Conservation (phyloP, 2,113 vertebrate genomes). For the Sapajus apella region DNA sequence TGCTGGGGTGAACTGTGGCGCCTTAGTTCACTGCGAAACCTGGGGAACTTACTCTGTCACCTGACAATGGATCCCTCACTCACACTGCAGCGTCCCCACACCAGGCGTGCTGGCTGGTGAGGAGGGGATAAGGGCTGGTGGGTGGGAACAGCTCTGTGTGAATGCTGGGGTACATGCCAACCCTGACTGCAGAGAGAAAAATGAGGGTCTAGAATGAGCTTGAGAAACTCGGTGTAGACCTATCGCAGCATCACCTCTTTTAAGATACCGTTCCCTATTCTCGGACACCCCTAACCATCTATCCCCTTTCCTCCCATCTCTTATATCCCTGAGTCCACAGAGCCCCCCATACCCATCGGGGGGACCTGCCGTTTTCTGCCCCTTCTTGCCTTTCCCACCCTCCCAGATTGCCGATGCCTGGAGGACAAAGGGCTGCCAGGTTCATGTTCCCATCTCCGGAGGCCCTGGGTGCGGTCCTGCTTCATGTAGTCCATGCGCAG, state of each 20-base stretch:
- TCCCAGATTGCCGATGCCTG: neutral
- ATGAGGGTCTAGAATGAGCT: neutral
- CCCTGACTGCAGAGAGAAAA: neutral
- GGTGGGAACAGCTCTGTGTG: neutral
- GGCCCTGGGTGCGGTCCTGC: neutral
- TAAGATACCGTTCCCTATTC: neutral
- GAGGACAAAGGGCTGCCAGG: neutral
- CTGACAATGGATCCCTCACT: neutral
- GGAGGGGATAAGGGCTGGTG: neutral
- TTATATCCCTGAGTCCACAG: neutral
- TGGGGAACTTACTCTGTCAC: neutral
- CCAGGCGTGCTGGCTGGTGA: accelerated
- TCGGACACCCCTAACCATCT: neutral
- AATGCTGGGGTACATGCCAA: neutral
- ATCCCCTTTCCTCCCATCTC: neutral
- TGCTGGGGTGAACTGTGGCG: accelerated
- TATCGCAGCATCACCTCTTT: neutral
- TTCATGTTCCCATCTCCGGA: neutral
- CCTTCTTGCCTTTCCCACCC: neutral
- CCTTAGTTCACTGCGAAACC: accelerated
- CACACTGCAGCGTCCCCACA: neutral
- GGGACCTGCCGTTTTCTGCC: neutral
- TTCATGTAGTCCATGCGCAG: accelerated
- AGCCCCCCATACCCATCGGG: accelerated
- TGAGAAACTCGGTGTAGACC: neutral